Conservation (phyloP, 2,113 vertebrate species). For the Thunnus maccoyii region DNA sequence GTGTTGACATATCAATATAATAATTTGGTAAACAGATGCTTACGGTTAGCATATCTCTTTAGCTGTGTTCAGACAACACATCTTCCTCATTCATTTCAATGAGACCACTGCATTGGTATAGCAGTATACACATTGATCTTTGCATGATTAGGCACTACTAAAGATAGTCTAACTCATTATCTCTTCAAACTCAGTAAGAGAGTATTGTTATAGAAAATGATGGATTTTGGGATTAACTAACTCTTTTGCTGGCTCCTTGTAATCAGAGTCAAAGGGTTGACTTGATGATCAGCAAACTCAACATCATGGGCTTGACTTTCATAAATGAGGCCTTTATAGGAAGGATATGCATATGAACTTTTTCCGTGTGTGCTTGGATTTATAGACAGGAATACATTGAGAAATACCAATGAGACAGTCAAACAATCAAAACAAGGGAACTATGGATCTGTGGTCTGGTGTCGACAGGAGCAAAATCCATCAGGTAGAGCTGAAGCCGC, state of each 20-base stretch:
- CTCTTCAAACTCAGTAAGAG: neutral
- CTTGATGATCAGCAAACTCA: constrained; percentile 7
- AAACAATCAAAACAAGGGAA: constrained; percentile 11
- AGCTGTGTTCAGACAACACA: neutral
- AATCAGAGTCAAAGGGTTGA: neutral
- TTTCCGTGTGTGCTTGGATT: neutral
- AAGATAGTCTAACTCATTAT: too few relatives aligned
- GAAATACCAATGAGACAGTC: constrained; percentile 31
- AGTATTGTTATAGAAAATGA: neutral
- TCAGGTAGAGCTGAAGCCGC: constrained; percentile 56
- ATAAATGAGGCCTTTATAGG: neutral
- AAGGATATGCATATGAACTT: neutral
- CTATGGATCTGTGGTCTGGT: constrained; percentile 38
- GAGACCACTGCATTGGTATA: neutral
- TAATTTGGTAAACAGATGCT: neutral
- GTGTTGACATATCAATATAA: too few relatives aligned
- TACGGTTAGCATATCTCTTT: neutral
- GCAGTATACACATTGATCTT: neutral
- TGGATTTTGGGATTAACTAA: neutral
- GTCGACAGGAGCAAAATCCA: constrained; percentile 73
- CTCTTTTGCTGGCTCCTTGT: neutral
- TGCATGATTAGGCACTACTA: neutral
- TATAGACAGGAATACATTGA: constrained; percentile 15
- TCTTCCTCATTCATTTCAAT: neutral
- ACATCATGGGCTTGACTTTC: constrained; percentile 46